These are phyloP conservation scores for Pammene fasciana DNA, from an alignment of 2,888 invertebrate genomes.

Conservation along the genomic window DNA sequence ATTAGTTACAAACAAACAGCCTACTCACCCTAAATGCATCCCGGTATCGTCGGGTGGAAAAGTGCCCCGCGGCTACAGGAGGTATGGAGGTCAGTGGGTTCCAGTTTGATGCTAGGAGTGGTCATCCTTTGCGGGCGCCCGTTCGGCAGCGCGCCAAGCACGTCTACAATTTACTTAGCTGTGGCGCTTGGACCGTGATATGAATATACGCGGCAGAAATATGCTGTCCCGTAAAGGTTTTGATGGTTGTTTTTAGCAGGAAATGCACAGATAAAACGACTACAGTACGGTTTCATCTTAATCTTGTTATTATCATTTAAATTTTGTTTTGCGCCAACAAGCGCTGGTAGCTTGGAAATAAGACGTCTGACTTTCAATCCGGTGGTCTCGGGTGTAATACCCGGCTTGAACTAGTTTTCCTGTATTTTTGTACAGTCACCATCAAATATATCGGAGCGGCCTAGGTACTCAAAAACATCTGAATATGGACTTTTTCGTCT, in stretches of 20 bases:
- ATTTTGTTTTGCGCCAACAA: too few species aligned
- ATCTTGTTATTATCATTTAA: too few species aligned
- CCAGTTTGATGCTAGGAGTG: slow-evolving; percentile 45
- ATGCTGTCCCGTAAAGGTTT: slow-evolving; percentile 42
- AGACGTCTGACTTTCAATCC: too few species aligned
- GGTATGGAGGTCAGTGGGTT: slow-evolving; percentile 36
- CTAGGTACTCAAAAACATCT: too few species aligned
- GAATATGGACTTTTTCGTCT: too few species aligned
- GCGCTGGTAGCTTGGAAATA: too few species aligned
- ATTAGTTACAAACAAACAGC: too few species aligned
- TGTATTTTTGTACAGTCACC: too few species aligned
- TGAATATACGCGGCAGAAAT: slow-evolving; percentile 69
- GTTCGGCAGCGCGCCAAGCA: slow-evolving; percentile 79
- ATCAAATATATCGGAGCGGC: too few species aligned
- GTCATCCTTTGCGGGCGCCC: slow-evolving; percentile 63
- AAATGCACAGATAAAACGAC: not conserved
- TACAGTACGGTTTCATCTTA: not conserved
- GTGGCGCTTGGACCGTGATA: slow-evolving; percentile 69
- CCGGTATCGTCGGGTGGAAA: not conserved
- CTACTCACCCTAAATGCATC: not conserved
- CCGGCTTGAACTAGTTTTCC: too few species aligned
- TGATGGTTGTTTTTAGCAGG: slow-evolving; percentile 17
- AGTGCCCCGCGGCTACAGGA: not conserved
- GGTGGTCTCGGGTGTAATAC: too few species aligned
- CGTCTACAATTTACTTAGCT: slow-evolving; percentile 81